Base-by-base conservation (phyloP, 1,140 invertebrate genomes). In the Ceratitis capitata region DNA sequence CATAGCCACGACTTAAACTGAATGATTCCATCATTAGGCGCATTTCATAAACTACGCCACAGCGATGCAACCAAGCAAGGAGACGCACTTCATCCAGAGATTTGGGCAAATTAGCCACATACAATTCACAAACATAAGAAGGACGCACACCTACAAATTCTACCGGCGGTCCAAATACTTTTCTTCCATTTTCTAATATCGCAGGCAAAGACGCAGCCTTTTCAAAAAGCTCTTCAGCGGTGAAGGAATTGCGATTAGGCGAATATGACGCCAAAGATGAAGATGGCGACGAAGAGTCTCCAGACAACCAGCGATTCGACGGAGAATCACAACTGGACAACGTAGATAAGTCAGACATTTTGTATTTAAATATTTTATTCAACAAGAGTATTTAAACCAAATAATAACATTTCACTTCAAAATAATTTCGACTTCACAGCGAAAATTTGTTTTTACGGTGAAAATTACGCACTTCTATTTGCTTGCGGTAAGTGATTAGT, bases 21-120 rank as follows among this genome's bases (percentile, higher is more conserved):
- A 93, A 94, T 87, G 95, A 95, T 87, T 96, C 95, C 94, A 96
- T 95, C 96, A 96, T 97, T 2, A 98, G 91, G 0, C 97, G 93
- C 58, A 97, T 92, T 88, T 96, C 95, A 90, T 96, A 97, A 78
- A 98, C 94, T 69, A 93, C 90, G 0, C 95, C 95, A 29, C 93
- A 89, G 19, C 74, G 86, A 0, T 92, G 89, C 86, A 98, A 97
- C 1, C 98, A 88, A 0, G 96, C 96, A n/a, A 97, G 94, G 9
- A 98, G 92, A 85, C 96, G 95, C 88, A 96, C 94, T 92, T 98
- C 97, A 89, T 94, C 96, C 83, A 95, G 92, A 88, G 96, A 94
- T 14, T 95, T 92, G 0, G 97, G 97, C 12, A 98, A 93, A 89
- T 96, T 97, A 0, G 96, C 96, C 35, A 98, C 93, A 91, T 98